Base-by-base conservation (phyloP, 1,140 invertebrate genomes). In the Ceratina japonica region DNA sequence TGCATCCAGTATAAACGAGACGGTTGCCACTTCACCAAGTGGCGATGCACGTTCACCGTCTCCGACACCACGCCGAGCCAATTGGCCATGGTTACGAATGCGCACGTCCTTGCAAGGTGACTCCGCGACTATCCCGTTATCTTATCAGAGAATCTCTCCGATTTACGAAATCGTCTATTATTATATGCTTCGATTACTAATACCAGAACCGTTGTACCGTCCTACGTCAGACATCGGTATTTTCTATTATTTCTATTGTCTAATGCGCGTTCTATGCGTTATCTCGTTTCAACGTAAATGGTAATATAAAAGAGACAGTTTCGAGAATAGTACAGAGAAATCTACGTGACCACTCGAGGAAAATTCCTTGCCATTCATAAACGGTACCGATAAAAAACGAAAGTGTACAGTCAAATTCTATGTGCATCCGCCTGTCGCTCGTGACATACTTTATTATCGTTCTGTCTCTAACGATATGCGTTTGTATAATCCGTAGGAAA, bases 1-100 rank as follows among this genome's bases (percentile, higher is more conserved):
- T 99, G 98, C 92, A 97, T 98, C 74, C 96, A 99, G 91, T 99
- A 99, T 94, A 99, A 99, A 92, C 98, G 98, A 90, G 97, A 98
- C 87, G 99, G 99, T 22, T 98, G 98, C 90, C 96, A 98, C 86
- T 99, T 99, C 92, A 98, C 98, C 87, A 99, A 99, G 90, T 99
- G 99, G 98, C 95, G 98, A 88, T 98, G 97, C 92, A 97, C 99
- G 0, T 94, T 99, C 64, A 99, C 98, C 91, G 99, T 99, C 88
- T 95, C 95, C 68, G 95, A 96, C 83, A 95, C 96, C 90, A 97
- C 96, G 3, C 98, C 99, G 2, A 97, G 61, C 95, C 97, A 92
- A 95, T 96, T 93, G 90, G 94, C 98, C 7, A 98, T 99, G 84
- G 87, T 97, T 69, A 98, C 99, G 88, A 99, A 98, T 89, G 98